These are phyloP conservation scores for Chionomys nivalis DNA, from an alignment of 2,113 vertebrate genomes.

Conservation along the genomic window DNA sequence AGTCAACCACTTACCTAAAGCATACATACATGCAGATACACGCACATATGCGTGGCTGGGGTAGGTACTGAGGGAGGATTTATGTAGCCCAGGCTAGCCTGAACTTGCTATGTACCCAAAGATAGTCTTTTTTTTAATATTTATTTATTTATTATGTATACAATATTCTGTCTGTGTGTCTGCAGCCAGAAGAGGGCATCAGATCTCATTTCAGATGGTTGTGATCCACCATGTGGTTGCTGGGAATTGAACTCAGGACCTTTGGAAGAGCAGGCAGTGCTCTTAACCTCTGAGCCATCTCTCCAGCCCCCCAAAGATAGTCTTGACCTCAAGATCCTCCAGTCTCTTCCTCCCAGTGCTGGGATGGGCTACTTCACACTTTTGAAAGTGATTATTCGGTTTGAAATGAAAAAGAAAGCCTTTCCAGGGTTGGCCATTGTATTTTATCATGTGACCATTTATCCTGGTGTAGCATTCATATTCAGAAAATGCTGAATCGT, in stretches of 20 bases:
- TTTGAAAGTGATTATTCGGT: constrained; percentile 38
- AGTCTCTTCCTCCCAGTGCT: neutral
- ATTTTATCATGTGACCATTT: neutral
- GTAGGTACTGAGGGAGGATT: neutral
- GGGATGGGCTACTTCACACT: neutral
- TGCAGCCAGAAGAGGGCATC: too few relatives aligned
- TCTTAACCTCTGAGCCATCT: too few relatives aligned
- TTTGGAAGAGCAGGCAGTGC: too few relatives aligned
- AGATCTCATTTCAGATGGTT: too few relatives aligned
- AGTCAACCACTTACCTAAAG: constrained; percentile 15
- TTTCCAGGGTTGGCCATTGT: constrained; percentile 1
- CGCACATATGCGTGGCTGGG: neutral
- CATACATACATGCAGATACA: neutral
- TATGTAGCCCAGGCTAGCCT: neutral
- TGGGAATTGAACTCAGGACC: too few relatives aligned
- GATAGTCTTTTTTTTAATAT: too few relatives aligned
- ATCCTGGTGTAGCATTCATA: neutral
- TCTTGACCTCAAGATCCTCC: neutral
- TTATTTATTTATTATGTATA: too few relatives aligned
- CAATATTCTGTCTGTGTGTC: too few relatives aligned
- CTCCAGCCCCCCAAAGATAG: neutral
- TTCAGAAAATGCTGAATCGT: constrained; percentile 18
- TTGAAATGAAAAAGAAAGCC: neutral
- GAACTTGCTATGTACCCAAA: neutral
- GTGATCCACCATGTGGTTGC: too few relatives aligned